Conservation (phyloP, 2,113 vertebrate species). For the Triplophysa dalaica region DNA sequence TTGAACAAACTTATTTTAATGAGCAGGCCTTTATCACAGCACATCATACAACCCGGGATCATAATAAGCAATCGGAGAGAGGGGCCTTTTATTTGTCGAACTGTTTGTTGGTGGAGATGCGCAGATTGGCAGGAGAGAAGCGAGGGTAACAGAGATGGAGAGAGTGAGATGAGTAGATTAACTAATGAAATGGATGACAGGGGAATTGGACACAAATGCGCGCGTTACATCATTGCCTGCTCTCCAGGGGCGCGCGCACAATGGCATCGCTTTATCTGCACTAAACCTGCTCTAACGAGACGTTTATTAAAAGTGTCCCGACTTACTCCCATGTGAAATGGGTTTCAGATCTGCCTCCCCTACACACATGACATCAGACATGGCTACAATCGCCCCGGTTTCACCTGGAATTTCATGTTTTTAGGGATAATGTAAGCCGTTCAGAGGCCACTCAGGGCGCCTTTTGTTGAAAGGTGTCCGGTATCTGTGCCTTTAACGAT, state of each 20-base stretch:
- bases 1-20: background rate
- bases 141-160: constrained; percentile 45
- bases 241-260: constrained; percentile 62
- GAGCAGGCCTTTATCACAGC: constrained; percentile 34
- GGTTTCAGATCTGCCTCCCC: constrained; percentile 46
- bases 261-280: constrained; percentile 68
- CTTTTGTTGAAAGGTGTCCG: constrained; percentile 54
- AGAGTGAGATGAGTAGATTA: constrained; percentile 70
- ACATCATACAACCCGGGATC: constrained; percentile 21
- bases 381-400: constrained; percentile 15
- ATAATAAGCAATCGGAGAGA: constrained; percentile 42
- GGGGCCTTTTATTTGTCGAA: constrained; percentile 15
- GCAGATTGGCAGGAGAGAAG: constrained; percentile 31
- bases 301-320: constrained; percentile 68
- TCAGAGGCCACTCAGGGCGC: constrained; percentile 48
- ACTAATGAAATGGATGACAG: constrained; percentile 70
- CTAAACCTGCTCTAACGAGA: constrained; percentile 68
- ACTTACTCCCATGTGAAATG: constrained; percentile 64
- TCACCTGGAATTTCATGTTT: constrained; percentile 13
- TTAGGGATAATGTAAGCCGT: constrained; percentile 15
- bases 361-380: constrained; percentile 26
- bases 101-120: constrained; percentile 49
- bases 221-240: constrained; percentile 46
- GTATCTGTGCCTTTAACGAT: constrained; percentile 55
- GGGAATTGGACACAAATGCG: constrained; percentile 62